phyloP scores from a whole-genome alignment of 1,140 invertebrate genomes.

The Trachymyrmex cornetzi region DNA sequence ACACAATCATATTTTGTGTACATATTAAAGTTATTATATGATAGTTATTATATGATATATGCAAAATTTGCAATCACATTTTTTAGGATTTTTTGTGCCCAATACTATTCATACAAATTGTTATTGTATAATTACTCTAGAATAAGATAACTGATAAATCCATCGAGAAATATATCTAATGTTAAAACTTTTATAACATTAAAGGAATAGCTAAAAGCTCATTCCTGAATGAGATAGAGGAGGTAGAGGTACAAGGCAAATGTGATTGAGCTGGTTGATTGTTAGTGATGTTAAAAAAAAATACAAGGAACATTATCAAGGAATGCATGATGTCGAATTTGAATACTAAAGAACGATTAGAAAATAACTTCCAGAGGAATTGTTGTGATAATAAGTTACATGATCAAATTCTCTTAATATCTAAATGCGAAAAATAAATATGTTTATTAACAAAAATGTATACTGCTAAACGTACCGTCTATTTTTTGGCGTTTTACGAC shows the following conservation, averaged over 20 bases:
- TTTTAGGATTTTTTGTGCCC: background rate
- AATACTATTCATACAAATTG: background rate
- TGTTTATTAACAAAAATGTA: slow-evolving; percentile 35
- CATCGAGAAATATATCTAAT: background rate
- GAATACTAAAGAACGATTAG: slow-evolving; percentile 46
- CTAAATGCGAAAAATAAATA: slow-evolving; percentile 75
- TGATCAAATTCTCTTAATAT: slow-evolving; percentile 31
- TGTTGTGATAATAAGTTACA: slow-evolving; percentile 65
- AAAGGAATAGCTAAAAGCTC: background rate
- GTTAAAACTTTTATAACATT: background rate
- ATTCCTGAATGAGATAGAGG: background rate
- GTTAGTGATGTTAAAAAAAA: slow-evolving; percentile 11
- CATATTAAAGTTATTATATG: background rate
- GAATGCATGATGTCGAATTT: slow-evolving; percentile 63
- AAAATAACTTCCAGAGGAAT: slow-evolving; percentile 11
- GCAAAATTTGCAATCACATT: background rate
- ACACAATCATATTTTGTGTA: slow-evolving; percentile 35
- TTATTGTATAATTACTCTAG: background rate
- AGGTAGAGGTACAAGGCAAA: slow-evolving; percentile 29
- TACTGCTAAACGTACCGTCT: slow-evolving; percentile 81
- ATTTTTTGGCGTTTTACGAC: slow-evolving; percentile 83
- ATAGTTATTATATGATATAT: too few species aligned
- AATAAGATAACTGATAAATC: background rate
- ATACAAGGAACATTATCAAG: slow-evolving; percentile 34
- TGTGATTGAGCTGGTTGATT: background rate